A percentile compares a stretch with the other conserved stretches of the same genome.
Evolutionary conservation across 2,797 vertebrate genomes (phyloP).

Genomic region (Chelon labrosus): DNA sequence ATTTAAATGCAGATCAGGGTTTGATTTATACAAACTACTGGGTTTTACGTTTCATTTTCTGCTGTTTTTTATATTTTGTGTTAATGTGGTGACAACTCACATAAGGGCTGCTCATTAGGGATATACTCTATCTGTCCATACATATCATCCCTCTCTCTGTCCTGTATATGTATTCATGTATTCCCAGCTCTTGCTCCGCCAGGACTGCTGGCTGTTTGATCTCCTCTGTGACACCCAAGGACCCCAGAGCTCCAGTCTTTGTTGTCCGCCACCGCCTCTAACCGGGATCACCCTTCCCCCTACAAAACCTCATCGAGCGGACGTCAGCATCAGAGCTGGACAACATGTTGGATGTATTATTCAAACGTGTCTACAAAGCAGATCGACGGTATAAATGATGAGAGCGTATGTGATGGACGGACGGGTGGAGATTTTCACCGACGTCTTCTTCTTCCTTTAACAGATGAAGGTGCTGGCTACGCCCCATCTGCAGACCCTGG

Average conservation of each 20-base stretch:
- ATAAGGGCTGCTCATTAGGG: neutral
- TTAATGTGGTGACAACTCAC: neutral
- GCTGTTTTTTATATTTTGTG: no score
- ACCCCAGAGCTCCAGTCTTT: constrained; percentile 31
- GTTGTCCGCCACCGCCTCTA: constrained; percentile 33
- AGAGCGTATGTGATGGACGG: neutral
- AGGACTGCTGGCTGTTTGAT: constrained; percentile 46
- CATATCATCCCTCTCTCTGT: neutral
- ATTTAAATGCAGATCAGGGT: no score
- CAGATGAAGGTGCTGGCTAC: no score
- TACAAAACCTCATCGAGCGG: constrained; percentile 18
- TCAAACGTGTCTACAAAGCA: constrained; percentile 37
- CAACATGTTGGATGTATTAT: constrained; percentile 57
- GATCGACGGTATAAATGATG: constrained; percentile 10
- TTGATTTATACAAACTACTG: no score
- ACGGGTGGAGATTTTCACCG: no score
- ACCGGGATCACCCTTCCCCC: constrained; percentile 24
- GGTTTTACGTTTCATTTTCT: no score
- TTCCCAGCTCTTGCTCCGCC: constrained; percentile 18
- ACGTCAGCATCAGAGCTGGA: constrained; percentile 11
- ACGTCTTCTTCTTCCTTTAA: neutral
- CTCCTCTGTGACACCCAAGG: constrained; percentile 33
- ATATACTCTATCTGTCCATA: neutral
- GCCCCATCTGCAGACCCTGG: no score
- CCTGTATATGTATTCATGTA: constrained; percentile 49